A percentile compares a stretch with the other conserved stretches of the same genome.
phyloP scores from a whole-genome alignment of 1,140 invertebrate genomes.

The Copidosoma floridanum region DNA sequence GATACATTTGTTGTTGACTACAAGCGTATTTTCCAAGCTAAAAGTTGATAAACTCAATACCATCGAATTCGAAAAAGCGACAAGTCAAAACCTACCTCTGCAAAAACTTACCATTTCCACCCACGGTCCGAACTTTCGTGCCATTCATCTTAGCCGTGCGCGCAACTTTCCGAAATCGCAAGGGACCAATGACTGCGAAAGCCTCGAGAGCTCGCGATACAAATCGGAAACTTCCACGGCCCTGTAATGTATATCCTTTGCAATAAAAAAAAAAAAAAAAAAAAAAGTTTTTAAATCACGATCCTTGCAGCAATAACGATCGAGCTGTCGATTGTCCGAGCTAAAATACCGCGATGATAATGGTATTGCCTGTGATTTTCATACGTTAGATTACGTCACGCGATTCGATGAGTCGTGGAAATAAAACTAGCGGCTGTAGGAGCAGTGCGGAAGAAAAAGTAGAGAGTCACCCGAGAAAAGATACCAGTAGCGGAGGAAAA shows the following conservation, averaged over 20 bases:
- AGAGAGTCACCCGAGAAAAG: too few species aligned
- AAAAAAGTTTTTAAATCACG: not conserved
- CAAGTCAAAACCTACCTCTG: not conserved
- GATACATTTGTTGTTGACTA: too few species aligned
- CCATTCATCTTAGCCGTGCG: too few species aligned
- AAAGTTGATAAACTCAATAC: not conserved
- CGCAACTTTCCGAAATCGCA: not conserved
- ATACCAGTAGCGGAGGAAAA: too few species aligned
- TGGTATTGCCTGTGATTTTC: too few species aligned
- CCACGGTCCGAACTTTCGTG: not conserved
- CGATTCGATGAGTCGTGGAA: too few species aligned
- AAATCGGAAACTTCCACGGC: not conserved
- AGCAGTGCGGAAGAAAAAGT: not conserved
- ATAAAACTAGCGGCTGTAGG: not conserved
- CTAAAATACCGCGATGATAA: not conserved
- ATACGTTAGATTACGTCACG: too few species aligned
- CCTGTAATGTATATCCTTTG: not conserved
- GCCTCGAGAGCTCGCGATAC: not conserved
- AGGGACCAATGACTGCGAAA: conserved; percentile 23
- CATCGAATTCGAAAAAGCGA: not conserved
- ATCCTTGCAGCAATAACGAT: conserved; percentile 2
- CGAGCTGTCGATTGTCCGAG: not conserved
- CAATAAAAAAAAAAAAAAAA: not conserved
- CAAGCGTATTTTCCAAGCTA: not conserved
- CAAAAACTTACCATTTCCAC: not conserved